These are phyloP conservation scores for Apodemus sylvaticus DNA, from an alignment of 2,113 vertebrate species.

Conservation along the genomic window DNA sequence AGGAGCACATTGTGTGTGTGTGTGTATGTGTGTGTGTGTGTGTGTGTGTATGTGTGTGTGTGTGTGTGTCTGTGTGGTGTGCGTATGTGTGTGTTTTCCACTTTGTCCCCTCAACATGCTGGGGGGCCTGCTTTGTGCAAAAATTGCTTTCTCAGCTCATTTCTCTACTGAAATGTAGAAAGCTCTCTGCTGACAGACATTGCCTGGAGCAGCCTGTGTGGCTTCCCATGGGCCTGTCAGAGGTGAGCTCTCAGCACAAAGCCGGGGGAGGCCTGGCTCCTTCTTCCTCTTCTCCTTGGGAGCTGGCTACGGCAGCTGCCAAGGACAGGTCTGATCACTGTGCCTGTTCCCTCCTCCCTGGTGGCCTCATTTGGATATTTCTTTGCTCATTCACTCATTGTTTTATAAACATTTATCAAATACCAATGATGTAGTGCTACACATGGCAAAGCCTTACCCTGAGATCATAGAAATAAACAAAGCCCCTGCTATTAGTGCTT, in stretches of 20 bases:
- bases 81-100: too few species aligned
- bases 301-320: rapidly evolving
- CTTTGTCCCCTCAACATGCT: slow-evolving; percentile 23
- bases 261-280: neutral
- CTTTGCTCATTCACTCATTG: neutral
- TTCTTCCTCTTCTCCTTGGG: neutral
- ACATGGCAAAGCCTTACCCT: neutral
- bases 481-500: neutral
- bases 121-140: slow-evolving; percentile 26
- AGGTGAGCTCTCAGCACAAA: rapidly evolving
- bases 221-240: slow-evolving; percentile 11
- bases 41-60: too few species aligned
- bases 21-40: too few species aligned
- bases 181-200: slow-evolving; percentile 37
- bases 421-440: neutral
- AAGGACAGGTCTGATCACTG: neutral
- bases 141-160: neutral
- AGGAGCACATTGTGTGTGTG: too few species aligned
- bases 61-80: too few species aligned
- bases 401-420: neutral
- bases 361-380: neutral
- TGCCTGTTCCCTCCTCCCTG: neutral
- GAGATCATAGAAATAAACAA: neutral
- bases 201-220: slow-evolving; percentile 34
- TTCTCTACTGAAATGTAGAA: neutral